Evolutionary conservation across 2,888 invertebrate genomes (phyloP).

Genomic region (Machimus rusticus): DNA sequence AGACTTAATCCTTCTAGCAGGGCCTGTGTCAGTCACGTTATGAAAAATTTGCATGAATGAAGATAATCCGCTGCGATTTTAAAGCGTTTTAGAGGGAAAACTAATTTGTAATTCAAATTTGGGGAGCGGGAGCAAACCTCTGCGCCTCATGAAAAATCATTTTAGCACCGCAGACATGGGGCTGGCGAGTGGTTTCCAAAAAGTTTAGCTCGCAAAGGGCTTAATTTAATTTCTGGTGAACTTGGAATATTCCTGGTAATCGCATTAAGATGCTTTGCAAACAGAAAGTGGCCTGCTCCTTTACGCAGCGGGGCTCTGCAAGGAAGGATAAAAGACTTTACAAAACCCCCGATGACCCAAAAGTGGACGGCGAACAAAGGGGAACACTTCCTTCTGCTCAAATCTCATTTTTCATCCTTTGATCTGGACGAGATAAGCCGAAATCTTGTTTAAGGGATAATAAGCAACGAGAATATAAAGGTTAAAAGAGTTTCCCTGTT

Average conservation of each 20-base stretch:
- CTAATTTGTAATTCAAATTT: slow-evolving; percentile 34
- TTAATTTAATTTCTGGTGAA: slow-evolving; percentile 30
- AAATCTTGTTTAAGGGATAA: slow-evolving; percentile 30
- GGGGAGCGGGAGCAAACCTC: not conserved
- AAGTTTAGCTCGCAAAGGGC: slow-evolving; percentile 11
- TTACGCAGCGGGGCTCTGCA: not conserved
- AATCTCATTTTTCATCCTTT: slow-evolving; percentile 6
- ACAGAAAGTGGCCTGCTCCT: not conserved
- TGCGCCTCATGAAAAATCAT: slow-evolving; percentile 1
- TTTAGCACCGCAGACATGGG: not conserved
- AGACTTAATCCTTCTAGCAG: not conserved
- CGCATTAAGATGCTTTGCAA: slow-evolving; percentile 27
- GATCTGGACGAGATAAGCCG: slow-evolving; percentile 22
- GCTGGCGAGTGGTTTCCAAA: not conserved
- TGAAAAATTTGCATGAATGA: slow-evolving; percentile 23
- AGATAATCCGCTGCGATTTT: slow-evolving; percentile 20
- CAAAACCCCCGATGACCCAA: not conserved
- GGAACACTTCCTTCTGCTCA: not conserved
- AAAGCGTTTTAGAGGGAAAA: not conserved
- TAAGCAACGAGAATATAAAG: not conserved
- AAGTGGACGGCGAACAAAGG: not conserved
- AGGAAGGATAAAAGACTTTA: not conserved
- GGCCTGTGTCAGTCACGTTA: not conserved
- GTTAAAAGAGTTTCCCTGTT: slow-evolving; percentile 18
- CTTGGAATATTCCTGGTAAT: slow-evolving; percentile 32